These are phyloP conservation scores for Brachyhypopomus gauderio DNA, from an alignment of 2,113 vertebrate genomes.

Conservation along the genomic window DNA sequence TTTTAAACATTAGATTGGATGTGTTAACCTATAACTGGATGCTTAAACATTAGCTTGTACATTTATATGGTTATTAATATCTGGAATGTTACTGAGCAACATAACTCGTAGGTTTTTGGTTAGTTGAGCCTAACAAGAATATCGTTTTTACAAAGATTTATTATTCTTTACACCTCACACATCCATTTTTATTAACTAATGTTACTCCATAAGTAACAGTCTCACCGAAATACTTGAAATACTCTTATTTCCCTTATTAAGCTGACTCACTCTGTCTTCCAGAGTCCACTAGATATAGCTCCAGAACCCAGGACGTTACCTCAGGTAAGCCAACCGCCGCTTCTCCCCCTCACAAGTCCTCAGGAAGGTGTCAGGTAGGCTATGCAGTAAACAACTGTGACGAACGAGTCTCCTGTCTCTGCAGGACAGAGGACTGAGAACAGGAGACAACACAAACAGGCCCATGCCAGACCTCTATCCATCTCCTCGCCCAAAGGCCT, in stretches of 20 bases:
- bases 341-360: not conserved
- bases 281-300: not conserved
- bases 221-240: not conserved
- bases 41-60: not conserved
- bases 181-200: no score
- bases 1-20: no score
- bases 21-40: not conserved
- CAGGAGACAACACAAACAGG: no score
- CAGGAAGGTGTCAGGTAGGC: not conserved
- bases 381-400: no score
- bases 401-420: no score
- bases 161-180: not conserved
- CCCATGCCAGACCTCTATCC: no score
- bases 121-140: not conserved
- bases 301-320: not conserved
- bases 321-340: slow-evolving; percentile 14
- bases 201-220: not conserved
- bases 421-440: no score
- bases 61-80: no score
- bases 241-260: not conserved
- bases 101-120: no score
- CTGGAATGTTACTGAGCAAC: no score
- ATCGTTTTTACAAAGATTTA: not conserved
- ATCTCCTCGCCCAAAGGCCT: no score
- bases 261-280: not conserved